Evolutionary conservation across 1,140 invertebrate species (phyloP).

Genomic region (Zaprionus kolodkinae): DNA sequence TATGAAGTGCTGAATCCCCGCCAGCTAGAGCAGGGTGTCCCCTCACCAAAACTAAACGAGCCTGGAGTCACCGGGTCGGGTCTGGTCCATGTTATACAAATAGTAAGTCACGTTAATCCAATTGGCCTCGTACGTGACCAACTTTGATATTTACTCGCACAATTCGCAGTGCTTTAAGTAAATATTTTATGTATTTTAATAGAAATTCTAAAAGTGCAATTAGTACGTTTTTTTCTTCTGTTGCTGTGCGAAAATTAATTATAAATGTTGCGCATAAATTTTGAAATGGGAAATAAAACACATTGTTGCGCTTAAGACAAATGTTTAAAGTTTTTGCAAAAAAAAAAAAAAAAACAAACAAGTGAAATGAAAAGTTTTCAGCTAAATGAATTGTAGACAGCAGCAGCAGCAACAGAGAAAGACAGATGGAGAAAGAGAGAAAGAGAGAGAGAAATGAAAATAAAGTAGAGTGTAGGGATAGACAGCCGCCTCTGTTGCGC

Average conservation of each 20-base stretch:
- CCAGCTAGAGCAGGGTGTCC: background rate
- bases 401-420: background rate
- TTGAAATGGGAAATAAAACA: background rate
- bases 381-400: conserved; percentile 44
- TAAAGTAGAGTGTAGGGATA: background rate
- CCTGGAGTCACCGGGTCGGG: background rate
- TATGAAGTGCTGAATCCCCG: conserved; percentile 36
- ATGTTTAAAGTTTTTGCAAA: conserved; percentile 40
- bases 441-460: background rate
- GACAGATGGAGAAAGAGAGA: background rate
- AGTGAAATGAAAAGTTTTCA: conserved; percentile 54
- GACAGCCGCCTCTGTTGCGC: conserved; percentile 14
- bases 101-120: conserved; percentile 62
- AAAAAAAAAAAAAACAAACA: conserved; percentile 1
- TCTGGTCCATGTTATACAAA: conserved; percentile 49
- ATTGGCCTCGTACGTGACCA: conserved; percentile 13
- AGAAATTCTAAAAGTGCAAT: conserved; percentile 71
- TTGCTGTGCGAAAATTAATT: conserved; percentile 4
- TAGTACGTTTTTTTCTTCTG: conserved; percentile 20
- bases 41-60: background rate
- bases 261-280: conserved; percentile 17
- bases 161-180: conserved; percentile 55
- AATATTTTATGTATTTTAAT: conserved; percentile 74
- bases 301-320: conserved; percentile 8
- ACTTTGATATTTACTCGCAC: conserved; percentile 35